A percentile compares a stretch with the other conserved stretches of the same genome.
phyloP scores from a whole-genome alignment of 2,888 invertebrate genomes.

The Latheticus oryzae region DNA sequence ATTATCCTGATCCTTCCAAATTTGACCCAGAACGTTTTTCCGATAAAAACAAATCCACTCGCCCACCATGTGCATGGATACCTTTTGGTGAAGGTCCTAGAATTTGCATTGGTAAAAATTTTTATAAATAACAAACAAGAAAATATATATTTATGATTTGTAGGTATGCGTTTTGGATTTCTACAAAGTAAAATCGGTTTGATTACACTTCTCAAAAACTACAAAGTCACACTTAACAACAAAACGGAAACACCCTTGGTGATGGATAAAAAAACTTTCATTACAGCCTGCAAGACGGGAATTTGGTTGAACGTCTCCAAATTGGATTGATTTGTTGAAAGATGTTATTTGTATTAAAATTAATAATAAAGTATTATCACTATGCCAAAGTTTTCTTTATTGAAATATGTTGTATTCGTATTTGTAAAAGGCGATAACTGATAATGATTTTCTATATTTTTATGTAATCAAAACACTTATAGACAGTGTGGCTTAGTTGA shows the following conservation, averaged over 20 bases:
- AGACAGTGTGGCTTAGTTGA: too few relatives aligned
- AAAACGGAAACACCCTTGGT: slow-evolving; percentile 42
- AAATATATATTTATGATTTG: slow-evolving; percentile 6
- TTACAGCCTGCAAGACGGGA: slow-evolving; percentile 38
- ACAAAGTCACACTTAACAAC: slow-evolving; percentile 40
- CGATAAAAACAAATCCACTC: slow-evolving; percentile 38
- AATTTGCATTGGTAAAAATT: slow-evolving; percentile 59
- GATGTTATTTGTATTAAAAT: slow-evolving; percentile 3
- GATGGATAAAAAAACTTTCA: slow-evolving; percentile 34
- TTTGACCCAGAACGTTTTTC: slow-evolving; percentile 49
- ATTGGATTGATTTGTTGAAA: slow-evolving; percentile 1
- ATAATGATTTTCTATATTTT: too few relatives aligned
- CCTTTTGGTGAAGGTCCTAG: slow-evolving; percentile 60
- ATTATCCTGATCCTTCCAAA: slow-evolving; percentile 47
- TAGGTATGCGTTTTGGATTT: slow-evolving; percentile 25
- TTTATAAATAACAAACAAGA: slow-evolving; percentile 13
- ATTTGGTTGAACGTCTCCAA: slow-evolving; percentile 34
- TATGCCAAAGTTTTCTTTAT: too few relatives aligned
- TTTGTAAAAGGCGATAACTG: too few relatives aligned
- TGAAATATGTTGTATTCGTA: too few relatives aligned
- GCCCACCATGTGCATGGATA: slow-evolving; percentile 47
- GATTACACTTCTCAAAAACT: slow-evolving; percentile 37
- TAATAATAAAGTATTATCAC: too few relatives aligned
- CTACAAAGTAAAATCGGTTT: slow-evolving; percentile 37
- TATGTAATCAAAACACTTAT: too few relatives aligned